Base-by-base conservation (phyloP, 2,888 invertebrate genomes). In the Melieria picta region DNA sequence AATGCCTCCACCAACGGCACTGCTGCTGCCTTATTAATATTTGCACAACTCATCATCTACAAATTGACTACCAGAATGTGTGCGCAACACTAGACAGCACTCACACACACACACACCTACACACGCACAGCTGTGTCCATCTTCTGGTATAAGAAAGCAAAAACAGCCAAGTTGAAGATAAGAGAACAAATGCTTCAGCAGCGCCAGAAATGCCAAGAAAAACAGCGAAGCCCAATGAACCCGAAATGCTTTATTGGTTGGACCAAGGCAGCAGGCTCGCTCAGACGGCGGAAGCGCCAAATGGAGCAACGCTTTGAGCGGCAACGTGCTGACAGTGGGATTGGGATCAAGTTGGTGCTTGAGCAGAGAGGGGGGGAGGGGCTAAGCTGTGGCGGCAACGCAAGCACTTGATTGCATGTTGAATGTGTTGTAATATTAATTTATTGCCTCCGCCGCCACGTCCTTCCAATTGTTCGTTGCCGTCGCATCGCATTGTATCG, bases 21-120 rank as follows among this genome's bases (percentile, higher is more conserved):
- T 62, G 16, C 5, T 13, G 9, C 13, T 65, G 64, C 64, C 75
- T 77, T 76, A 77, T 71, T 76, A 77, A 75, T 81, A 79, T 81
- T 81, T 81, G 77, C 74, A 69, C 78, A 78, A 80, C 77, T 80
- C 77, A 82, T 80, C 76, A 77, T 75, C 42, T 76, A 71, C 78
- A 79, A 83, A 78, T 83, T 79, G 79, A 48, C 72, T 65, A 74
- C 73, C 72, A 75, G 72, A 72, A 75, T 58, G 58, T 42, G 58
- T 16, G 10, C 58, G 30, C 16, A 58, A 16, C 42, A 58, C n/a
- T 57, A 57, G 10, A 57, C 13, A 57, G 11, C 9, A 11, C 1
- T 5, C 16, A 57, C 56, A 43, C 10, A 30, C 11, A 46, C 30
- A 72, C 52, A 60, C 9, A 45, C 45, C 45, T 3, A 11, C 55